phyloP scores from a whole-genome alignment of 2,888 invertebrate genomes.

The Caenorhabditis drosophilae region DNA sequence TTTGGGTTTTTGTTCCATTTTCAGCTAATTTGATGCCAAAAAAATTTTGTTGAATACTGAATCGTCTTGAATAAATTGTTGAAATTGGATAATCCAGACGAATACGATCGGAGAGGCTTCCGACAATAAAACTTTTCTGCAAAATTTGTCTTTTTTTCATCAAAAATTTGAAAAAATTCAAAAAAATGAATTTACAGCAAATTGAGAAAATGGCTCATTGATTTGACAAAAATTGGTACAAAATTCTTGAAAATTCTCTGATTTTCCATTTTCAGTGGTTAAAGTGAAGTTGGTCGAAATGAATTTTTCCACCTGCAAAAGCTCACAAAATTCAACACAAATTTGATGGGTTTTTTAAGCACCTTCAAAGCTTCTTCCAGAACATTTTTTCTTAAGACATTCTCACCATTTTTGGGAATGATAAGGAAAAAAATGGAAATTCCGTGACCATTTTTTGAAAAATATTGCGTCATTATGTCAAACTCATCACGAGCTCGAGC shows the following conservation, averaged over 20 bases:
- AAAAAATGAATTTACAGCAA: slow-evolving; percentile 41
- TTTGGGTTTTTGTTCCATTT: slow-evolving; percentile 4
- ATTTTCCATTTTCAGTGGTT: slow-evolving; percentile 33
- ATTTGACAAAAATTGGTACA: slow-evolving; percentile 65
- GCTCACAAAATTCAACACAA: too few species aligned
- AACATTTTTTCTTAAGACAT: slow-evolving; percentile 35
- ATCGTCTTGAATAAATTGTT: slow-evolving; percentile 55
- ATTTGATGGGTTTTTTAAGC: too few species aligned
- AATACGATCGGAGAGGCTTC: slow-evolving; percentile 40
- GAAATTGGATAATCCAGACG: slow-evolving; percentile 58
- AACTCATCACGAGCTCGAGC: slow-evolving; percentile 51
- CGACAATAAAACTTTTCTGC: slow-evolving; percentile 31
- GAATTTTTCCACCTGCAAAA: slow-evolving; percentile 48
- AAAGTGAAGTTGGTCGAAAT: slow-evolving; percentile 57
- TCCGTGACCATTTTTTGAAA: slow-evolving; percentile 49
- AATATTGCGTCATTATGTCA: slow-evolving; percentile 45
- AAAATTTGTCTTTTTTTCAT: neutral
- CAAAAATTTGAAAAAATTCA: neutral
- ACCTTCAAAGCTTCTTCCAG: slow-evolving; percentile 50
- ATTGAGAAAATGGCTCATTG: slow-evolving; percentile 64
- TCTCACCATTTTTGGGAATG: slow-evolving; percentile 48
- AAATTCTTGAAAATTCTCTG: slow-evolving; percentile 58
- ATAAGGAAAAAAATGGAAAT: slow-evolving; percentile 58
- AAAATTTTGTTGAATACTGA: slow-evolving; percentile 64
- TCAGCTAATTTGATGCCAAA: slow-evolving; percentile 56